phyloP scores from a whole-genome alignment of 2,888 invertebrate genomes.

The Arctia plantaginis region DNA sequence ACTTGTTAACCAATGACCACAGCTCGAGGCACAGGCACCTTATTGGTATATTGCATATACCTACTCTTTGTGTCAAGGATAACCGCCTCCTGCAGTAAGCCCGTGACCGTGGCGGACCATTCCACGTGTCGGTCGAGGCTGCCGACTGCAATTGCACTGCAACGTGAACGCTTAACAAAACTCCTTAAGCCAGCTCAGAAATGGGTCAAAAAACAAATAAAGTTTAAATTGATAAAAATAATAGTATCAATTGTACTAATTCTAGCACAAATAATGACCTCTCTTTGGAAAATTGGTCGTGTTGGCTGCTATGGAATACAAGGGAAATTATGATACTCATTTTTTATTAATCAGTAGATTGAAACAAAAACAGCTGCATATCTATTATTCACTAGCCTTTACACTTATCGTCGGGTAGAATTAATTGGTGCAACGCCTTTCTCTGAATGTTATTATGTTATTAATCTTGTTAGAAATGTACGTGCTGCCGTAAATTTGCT shows the following conservation, averaged over 20 bases:
- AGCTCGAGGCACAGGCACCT: background rate
- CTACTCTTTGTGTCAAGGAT: background rate
- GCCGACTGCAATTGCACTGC: background rate
- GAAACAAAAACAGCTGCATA: background rate
- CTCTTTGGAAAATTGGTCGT: background rate
- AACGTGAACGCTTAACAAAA: background rate
- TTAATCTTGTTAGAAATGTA: background rate
- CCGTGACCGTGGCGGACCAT: background rate
- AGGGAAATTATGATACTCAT: background rate
- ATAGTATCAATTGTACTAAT: no score
- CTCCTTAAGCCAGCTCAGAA: background rate
- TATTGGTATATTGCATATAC: background rate
- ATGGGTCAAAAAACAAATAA: background rate
- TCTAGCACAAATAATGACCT: background rate
- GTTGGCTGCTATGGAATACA: background rate
- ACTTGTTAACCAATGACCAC: background rate
- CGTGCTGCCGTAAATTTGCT: background rate
- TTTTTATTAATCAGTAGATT: background rate
- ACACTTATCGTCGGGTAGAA: background rate
- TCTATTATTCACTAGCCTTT: background rate
- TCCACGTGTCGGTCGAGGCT: conserved; percentile 5
- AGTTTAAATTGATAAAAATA: background rate
- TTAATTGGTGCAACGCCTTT: background rate
- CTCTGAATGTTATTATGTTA: background rate
- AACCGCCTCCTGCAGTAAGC: background rate